phyloP scores from a whole-genome alignment of 64 coral and sea anemone genomes.

The Astreopora myriophthalma region DNA sequence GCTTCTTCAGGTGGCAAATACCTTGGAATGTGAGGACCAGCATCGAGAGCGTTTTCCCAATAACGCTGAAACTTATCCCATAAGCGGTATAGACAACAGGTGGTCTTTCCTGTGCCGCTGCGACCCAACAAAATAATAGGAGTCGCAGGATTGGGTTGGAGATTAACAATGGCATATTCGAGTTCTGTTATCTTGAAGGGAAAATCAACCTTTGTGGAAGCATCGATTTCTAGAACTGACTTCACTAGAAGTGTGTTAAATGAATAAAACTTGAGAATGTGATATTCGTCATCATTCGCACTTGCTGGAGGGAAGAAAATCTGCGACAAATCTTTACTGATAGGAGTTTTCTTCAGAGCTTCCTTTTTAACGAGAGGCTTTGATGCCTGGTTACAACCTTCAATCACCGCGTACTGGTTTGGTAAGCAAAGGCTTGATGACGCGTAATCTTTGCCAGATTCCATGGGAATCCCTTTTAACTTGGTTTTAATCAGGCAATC shows the following conservation, averaged over 20 bases:
- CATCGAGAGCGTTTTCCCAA: slow-evolving; percentile 75
- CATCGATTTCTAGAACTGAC: slow-evolving; percentile 61
- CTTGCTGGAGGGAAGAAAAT: slow-evolving; percentile 85
- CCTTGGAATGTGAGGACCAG: slow-evolving; percentile 86
- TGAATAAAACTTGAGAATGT: slow-evolving; percentile 94
- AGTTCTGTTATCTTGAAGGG: slow-evolving; percentile 94
- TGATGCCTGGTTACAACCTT: background rate
- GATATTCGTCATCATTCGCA: slow-evolving; percentile 87
- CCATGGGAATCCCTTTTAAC: slow-evolving; percentile 63
- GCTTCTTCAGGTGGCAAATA: background rate
- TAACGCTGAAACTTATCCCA: slow-evolving; percentile 90
- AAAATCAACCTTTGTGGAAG: slow-evolving; percentile 77
- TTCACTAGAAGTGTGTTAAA: slow-evolving; percentile 76
- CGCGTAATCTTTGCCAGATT: background rate
- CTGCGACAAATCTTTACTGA: background rate
- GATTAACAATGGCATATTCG: slow-evolving; percentile 90
- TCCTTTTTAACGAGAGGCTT: background rate
- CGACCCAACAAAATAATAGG: slow-evolving; percentile 93
- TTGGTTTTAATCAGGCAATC: slow-evolving; percentile 85
- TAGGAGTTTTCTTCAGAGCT: background rate
- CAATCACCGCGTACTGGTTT: slow-evolving; percentile 67
- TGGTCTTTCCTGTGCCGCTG: slow-evolving; percentile 97
- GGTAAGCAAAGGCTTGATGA: slow-evolving; percentile 52
- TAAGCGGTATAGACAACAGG: slow-evolving; percentile 92
- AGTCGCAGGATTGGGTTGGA: slow-evolving; percentile 42